Conservation (phyloP, 2,113 vertebrate species). For the Anoplopoma fimbria region DNA sequence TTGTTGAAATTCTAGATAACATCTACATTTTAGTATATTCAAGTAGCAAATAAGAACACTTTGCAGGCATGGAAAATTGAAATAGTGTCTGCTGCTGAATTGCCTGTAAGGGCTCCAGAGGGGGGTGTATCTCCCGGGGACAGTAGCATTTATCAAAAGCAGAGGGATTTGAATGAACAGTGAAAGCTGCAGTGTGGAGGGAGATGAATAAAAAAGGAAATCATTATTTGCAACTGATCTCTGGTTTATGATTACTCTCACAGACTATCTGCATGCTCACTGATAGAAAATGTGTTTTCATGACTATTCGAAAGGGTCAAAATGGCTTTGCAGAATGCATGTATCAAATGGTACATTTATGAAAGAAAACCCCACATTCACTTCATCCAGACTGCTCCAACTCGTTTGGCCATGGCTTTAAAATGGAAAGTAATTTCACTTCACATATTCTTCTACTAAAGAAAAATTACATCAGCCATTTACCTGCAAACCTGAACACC, state of each 20-base stretch:
- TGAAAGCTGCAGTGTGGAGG: conserved; percentile 17
- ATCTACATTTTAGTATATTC: background rate
- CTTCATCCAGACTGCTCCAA: background rate
- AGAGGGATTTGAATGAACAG: conserved; percentile 27
- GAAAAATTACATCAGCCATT: conserved; percentile 13
- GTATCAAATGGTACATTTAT: background rate
- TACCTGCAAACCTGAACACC: conserved; percentile 9
- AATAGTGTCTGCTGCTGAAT: conserved; percentile 33
- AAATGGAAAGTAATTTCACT: conserved; percentile 12
- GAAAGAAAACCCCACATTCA: conserved; percentile 22
- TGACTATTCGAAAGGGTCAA: fast-evolving
- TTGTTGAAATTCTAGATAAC: background rate
- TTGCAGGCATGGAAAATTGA: conserved; percentile 21
- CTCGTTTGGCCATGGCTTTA: background rate
- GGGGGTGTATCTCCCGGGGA: conserved; percentile 17
- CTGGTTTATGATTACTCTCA: conserved; percentile 14
- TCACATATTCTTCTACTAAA: conserved; percentile 17
- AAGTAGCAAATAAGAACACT: conserved; percentile 17
- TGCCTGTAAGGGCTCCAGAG: background rate
- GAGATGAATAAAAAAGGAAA: conserved; percentile 1
- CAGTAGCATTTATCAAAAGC: background rate
- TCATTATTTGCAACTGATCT: conserved; percentile 17
- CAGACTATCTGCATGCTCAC: conserved; percentile 1
- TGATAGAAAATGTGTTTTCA: conserved; percentile 15
- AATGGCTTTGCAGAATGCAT: background rate